Evolutionary conservation across 2,113 vertebrate species (phyloP), one percentile per base, ranked within the genome.

Genomic region (Poicephalus meyeri): DNA sequence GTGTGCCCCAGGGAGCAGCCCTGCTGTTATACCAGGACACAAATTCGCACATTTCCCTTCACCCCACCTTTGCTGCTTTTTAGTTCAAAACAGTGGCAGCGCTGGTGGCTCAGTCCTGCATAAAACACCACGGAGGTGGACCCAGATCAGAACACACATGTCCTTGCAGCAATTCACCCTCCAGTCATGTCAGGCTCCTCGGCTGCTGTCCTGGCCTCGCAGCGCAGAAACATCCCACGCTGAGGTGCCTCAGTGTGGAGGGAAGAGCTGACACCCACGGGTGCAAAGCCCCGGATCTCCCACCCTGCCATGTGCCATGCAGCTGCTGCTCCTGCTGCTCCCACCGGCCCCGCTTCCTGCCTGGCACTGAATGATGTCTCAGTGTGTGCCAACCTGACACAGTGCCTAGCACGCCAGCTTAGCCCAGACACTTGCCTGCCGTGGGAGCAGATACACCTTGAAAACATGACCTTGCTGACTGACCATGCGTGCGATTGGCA

Each of bases 351-450:
- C 0, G 23, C 20, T 31, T 31, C 58, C 77, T 21, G 33, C 63
- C n/a, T 10, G 2, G 56, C 31, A 12, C n/a, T 0, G 3, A 18
- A 16, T 3, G 1, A 50, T 56, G 6, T 7, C 20, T 0, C 55
- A 11, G 65, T n/a, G 55, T n/a, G 55, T 14, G 55, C 31, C 55
- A n/a, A 9, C 44, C 80, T 79, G 88, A 68, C 35, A 42, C 55
- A 13, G 16, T 9, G 64, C 44, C 41, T 50, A 33, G 64, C 77
- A n/a, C 1, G 2, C 11, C 76, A 44, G 44, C 77, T 15, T 37
- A 25, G 65, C 79, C 60, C 66, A n/a, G 44, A 7, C 25, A 33
- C 5, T 3, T 26, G 17, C 33, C 37, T 33, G 29, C 73, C 68
- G 64, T 42, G 16, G 47, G 64, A 70, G 13, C 46, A 42, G 35